Percentiles rank a stretch among this genome's conserved stretches.
These are phyloP conservation scores for Fopius arisanus DNA, from an alignment of 1,140 invertebrate species.

Conservation along the genomic window DNA sequence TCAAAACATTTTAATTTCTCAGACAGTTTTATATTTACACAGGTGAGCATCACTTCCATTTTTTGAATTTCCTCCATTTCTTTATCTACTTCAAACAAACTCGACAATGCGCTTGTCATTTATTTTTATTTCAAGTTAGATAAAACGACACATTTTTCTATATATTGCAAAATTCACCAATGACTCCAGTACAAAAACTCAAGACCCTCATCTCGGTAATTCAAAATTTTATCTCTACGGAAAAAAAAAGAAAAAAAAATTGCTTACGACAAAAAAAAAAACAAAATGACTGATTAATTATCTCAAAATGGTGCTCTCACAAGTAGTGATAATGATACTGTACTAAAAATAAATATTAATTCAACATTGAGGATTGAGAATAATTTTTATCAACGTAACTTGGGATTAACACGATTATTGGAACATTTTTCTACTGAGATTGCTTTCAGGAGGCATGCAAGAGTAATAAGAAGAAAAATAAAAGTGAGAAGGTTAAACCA, in stretches of 20 bases:
- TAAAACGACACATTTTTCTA: not conserved
- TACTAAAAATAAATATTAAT: constrained; percentile 11
- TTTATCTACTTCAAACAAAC: not conserved
- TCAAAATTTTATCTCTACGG: not conserved
- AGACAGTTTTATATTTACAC: not conserved
- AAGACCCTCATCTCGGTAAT: not conserved
- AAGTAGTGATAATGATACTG: not conserved
- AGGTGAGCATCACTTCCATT: not conserved
- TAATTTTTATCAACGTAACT: not conserved
- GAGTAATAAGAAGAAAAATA: constrained; percentile 65
- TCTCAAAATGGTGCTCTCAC: not conserved
- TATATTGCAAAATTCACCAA: not conserved
- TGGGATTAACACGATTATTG: constrained; percentile 2
- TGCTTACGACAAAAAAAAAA: not conserved
- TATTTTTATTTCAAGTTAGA: not conserved
- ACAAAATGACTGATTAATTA: not conserved
- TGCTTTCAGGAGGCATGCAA: constrained; percentile 55
- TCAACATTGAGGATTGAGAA: not conserved
- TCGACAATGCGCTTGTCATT: not conserved
- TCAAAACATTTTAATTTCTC: not conserved
- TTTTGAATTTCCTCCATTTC: not conserved
- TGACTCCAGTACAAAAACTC: not conserved
- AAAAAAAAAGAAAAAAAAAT: constrained; percentile 1
- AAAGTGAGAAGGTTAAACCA: constrained; percentile 67
- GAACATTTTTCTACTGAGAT: constrained; percentile 19